phyloP scores from a whole-genome alignment of 2,113 vertebrate genomes.

The Clarias batrachus region DNA sequence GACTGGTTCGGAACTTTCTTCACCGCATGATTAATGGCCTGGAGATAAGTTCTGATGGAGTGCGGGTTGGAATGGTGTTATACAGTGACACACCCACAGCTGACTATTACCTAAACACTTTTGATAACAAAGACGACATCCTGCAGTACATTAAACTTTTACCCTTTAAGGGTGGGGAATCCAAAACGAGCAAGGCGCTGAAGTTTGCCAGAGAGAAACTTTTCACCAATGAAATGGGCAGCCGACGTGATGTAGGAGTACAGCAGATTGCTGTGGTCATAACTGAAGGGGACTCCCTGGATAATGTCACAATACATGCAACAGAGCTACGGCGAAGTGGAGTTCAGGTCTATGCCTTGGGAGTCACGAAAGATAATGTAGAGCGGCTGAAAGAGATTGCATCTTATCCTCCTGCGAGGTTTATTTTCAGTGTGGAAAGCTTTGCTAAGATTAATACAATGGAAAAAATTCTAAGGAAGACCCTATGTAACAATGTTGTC shows the following conservation, averaged over 20 bases:
- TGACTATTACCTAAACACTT: conserved; percentile 72
- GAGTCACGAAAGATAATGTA: conserved; percentile 64
- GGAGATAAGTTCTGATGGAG: conserved; percentile 49
- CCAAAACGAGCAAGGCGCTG: conserved; percentile 72
- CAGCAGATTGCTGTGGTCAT: conserved; percentile 80
- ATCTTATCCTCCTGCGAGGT: conserved; percentile 70
- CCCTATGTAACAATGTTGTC: conserved; percentile 71
- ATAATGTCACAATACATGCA: conserved; percentile 65
- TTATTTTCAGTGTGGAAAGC: conserved; percentile 67
- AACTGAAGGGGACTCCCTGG: conserved; percentile 74
- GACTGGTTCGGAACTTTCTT: conserved; percentile 73
- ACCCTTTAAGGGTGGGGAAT: conserved; percentile 66
- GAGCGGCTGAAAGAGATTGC: conserved; percentile 69
- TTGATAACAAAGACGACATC: conserved; percentile 64
- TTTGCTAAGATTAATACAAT: conserved; percentile 70
- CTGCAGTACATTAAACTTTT: conserved; percentile 76
- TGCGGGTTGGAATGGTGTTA: conserved; percentile 75
- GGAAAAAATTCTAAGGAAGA: conserved; percentile 67
- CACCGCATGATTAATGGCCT: conserved; percentile 70
- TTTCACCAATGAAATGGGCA: conserved; percentile 67
- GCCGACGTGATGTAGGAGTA: conserved; percentile 65
- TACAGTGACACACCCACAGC: conserved; percentile 64
- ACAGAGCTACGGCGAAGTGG: conserved; percentile 64
- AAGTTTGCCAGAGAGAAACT: conserved; percentile 66
- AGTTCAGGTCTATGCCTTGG: conserved; percentile 73